These are phyloP conservation scores for Phrynosoma blainvillii DNA, from an alignment of 2,113 vertebrate genomes.

Conservation along the genomic window DNA sequence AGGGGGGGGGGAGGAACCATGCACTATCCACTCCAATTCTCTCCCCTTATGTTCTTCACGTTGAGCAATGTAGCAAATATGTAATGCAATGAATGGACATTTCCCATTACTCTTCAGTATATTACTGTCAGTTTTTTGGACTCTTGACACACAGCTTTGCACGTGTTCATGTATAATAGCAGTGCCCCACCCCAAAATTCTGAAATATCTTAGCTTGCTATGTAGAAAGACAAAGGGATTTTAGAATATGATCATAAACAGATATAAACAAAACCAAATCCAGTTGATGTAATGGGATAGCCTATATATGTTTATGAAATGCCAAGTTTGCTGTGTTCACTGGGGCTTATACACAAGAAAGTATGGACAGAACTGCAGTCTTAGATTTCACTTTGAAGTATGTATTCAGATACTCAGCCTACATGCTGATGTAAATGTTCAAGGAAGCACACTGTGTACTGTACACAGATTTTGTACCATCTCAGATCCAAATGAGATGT, in stretches of 20 bases:
- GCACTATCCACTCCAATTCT: neutral
- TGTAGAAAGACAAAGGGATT: neutral
- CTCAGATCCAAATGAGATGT: no score
- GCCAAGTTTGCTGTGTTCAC: neutral
- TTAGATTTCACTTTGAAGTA: neutral
- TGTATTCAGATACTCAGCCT: neutral
- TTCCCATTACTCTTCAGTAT: neutral
- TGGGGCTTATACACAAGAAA: neutral
- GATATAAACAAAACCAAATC: neutral
- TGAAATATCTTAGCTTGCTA: constrained; percentile 15
- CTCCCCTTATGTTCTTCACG: neutral
- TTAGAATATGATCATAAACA: constrained; percentile 3
- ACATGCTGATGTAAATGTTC: neutral
- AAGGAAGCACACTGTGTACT: neutral
- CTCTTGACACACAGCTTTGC: constrained; percentile 18
- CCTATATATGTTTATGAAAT: neutral
- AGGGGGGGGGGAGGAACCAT: neutral
- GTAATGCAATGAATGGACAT: neutral
- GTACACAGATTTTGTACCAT: no score
- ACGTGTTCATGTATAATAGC: neutral
- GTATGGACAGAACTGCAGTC: neutral
- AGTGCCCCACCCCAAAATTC: constrained; percentile 38
- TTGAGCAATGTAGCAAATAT: constrained; percentile 18
- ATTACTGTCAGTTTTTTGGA: constrained; percentile 4
- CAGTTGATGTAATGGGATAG: neutral